Evolutionary conservation across 2,797 vertebrate species (phyloP).

Genomic region (Arrhamphus sclerolepis): DNA sequence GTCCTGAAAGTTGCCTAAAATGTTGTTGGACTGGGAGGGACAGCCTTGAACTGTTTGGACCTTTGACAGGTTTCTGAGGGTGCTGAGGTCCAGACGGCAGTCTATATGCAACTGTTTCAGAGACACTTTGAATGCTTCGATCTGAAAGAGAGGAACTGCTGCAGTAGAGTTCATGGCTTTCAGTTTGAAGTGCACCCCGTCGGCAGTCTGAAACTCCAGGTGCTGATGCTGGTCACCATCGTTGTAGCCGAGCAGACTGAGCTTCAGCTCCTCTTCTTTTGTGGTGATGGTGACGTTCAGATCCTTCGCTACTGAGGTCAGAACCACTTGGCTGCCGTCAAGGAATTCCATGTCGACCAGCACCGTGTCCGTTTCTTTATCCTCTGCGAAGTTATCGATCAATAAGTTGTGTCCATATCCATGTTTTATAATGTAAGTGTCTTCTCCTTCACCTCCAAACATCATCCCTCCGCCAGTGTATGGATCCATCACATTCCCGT

Average conservation of each 20-base stretch:
- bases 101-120: conserved; percentile 37
- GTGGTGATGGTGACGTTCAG: conserved; percentile 17
- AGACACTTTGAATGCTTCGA: conserved; percentile 57
- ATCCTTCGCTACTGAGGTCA: background rate
- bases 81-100: conserved; percentile 52
- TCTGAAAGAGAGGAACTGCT: background rate
- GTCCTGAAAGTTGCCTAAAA: conserved; percentile 47
- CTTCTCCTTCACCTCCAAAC: conserved; percentile 54
- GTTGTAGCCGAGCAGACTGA: fast-evolving
- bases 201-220: conserved; percentile 13
- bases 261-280: fast-evolving
- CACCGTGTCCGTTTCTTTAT: conserved; percentile 45
- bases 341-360: conserved; percentile 58
- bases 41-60: conserved; percentile 59
- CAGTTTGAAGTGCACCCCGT: conserved; percentile 3
- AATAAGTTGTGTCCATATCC: conserved; percentile 1
- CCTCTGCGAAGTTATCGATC: conserved; percentile 58
- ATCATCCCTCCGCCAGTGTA: conserved; percentile 45
- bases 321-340: conserved; percentile 4
- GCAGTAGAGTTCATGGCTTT: background rate
- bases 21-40: conserved; percentile 40
- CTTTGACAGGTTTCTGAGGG: conserved; percentile 48
- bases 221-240: background rate
- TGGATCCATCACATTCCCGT: conserved; percentile 57
- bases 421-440: conserved; percentile 59